Evolutionary conservation across 1,140 invertebrate species (phyloP).

Genomic region (Pemphigus obesinymphae): DNA sequence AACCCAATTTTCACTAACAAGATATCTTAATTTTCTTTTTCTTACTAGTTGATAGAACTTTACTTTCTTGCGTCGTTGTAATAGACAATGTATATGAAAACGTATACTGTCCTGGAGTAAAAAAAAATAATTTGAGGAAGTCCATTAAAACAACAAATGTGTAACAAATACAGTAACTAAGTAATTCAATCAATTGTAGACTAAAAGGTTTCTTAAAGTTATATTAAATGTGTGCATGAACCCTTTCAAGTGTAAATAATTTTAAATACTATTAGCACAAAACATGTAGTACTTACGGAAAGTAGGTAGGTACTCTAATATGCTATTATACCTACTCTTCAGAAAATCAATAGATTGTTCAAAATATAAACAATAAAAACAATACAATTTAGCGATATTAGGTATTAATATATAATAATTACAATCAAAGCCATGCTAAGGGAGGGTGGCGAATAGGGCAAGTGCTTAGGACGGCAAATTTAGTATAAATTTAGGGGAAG

Average conservation of each 20-base stretch:
- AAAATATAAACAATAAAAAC: too few species aligned
- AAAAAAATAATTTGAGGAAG: constrained; percentile 12
- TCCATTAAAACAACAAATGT: background rate
- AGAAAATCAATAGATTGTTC: background rate
- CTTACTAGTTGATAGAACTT: constrained; percentile 10
- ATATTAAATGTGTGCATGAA: background rate
- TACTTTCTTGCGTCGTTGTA: background rate
- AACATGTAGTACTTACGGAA: too few species aligned
- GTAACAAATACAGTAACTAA: background rate
- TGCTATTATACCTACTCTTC: background rate
- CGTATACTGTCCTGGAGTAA: background rate
- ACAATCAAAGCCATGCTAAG: too few species aligned
- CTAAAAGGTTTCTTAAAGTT: constrained; percentile 6
- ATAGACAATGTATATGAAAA: constrained; percentile 24
- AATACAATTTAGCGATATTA: too few species aligned
- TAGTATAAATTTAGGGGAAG: too few species aligned
- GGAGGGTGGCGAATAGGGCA: too few species aligned
- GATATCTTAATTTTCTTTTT: background rate
- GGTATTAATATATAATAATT: too few species aligned
- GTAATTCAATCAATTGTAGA: background rate
- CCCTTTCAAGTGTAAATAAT: constrained; percentile 9
- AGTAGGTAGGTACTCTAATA: background rate
- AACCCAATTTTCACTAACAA: background rate
- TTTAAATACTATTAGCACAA: too few species aligned
- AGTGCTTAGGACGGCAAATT: too few species aligned